Evolutionary conservation across 1,140 invertebrate genomes (phyloP).

Genomic region (Paracyclopina nana): DNA sequence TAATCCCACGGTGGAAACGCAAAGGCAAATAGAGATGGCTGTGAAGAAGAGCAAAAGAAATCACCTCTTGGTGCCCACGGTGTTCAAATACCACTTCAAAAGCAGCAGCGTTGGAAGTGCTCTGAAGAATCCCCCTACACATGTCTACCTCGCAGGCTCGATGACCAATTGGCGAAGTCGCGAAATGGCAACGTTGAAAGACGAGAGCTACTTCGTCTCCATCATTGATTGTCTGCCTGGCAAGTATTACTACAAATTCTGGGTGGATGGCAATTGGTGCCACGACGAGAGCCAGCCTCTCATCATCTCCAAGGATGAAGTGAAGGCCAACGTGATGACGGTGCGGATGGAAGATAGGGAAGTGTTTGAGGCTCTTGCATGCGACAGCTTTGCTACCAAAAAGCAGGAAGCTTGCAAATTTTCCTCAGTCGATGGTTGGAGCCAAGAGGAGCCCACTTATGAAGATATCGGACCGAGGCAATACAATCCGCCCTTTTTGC

Average conservation of each 20-base stretch:
- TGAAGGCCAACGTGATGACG: not conserved
- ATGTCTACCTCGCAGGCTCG: not conserved
- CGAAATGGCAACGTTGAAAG: not conserved
- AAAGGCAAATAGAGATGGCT: not conserved
- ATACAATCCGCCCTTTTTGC: constrained; percentile 5
- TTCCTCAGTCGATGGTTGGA: constrained; percentile 8
- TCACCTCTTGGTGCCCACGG: constrained; percentile 5
- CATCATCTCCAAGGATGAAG: not conserved
- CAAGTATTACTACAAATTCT: constrained; percentile 2
- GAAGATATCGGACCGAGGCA: not conserved
- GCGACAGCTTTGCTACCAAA: constrained; percentile 2
- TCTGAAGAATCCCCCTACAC: too few relatives aligned
- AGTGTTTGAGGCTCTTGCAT: constrained; percentile 11
- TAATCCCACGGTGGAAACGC: not conserved
- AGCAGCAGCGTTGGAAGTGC: not conserved
- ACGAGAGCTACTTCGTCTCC: not conserved
- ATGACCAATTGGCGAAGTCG: constrained; percentile 10
- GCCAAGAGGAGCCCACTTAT: constrained; percentile 6
- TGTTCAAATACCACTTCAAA: constrained; percentile 3
- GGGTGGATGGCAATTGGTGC: constrained; percentile 1
- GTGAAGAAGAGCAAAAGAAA: not conserved
- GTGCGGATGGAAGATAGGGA: not conserved
- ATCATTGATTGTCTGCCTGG: constrained; percentile 5
- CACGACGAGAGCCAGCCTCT: not conserved
- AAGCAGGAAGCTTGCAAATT: too few relatives aligned